Evolutionary conservation across 2,113 vertebrate genomes (phyloP), one percentile per base, ranked within the genome.

Genomic region (rabbit (Oryctolagus cuniculus)): DNA sequence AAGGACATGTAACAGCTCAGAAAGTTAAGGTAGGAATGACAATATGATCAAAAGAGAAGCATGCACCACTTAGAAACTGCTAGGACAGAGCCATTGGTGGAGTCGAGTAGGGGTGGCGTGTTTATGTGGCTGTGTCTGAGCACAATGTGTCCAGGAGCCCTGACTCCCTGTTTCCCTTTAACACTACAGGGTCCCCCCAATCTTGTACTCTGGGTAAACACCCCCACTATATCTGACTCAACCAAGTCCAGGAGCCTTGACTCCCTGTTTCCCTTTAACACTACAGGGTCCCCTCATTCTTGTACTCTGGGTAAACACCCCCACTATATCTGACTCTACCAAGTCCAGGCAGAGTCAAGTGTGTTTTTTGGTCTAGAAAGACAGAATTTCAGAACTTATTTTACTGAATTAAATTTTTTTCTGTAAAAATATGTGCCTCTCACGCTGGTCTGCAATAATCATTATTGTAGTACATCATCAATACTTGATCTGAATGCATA

Each of bases 361-460:
- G 10, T 24, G 38, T 61, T 87, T 74, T 90, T 70, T 11, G 36
- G 79, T 36, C 66, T 51, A 25, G 34, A 93, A 89, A 55, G 44
- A 44, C 81, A 80, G 51, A 95, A 75, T 55, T 31, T 55, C 22
- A 89, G 6, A 75, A 10, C 44, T 79, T 64, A 44, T 77, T 78
- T 89, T 34, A 87, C 19, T 61, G 21, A 70, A 95, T 79, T 27
- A 53, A 31, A 70, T n/a, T 84, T 87, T 66, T 61, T 74, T 87
- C 34, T 29, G 1, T 74, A 49, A 74, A 90, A 67, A 63, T 49
- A 75, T 11, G 9, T 91, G 16, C 64, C 64, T 95, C 55, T 58
- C n/a, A 89, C 72, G 72, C 15, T 77, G 17, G 24, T 79, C 85
- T 80, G 22, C 75, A 66, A n/a, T 24, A 49, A 64, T 82, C 53